Percentiles rank a stretch among this genome's conserved stretches.
Evolutionary conservation across 2,797 vertebrate species (phyloP).

Genomic region (Alosa sapidissima): DNA sequence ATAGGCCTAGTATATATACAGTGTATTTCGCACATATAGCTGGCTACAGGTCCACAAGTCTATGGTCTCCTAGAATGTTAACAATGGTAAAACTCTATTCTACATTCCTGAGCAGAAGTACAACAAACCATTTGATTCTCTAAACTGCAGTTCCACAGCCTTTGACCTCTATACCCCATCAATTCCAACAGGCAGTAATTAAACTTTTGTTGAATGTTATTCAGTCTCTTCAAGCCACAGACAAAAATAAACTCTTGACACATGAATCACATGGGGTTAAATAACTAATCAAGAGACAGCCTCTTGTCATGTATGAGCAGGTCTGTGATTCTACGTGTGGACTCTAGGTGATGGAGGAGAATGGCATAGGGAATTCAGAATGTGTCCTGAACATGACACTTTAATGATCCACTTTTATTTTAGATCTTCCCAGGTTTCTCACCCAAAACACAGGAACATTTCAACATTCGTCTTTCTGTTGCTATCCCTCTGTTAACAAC

Average conservation of each 20-base stretch:
- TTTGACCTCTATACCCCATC: constrained; percentile 33
- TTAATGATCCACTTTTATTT: too few species aligned
- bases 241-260: constrained; percentile 56
- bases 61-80: neutral
- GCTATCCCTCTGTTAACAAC: too few species aligned
- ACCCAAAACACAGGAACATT: too few species aligned
- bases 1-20: neutral
- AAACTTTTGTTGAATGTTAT: constrained; percentile 40
- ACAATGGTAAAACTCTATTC: neutral
- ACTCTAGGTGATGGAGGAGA: neutral
- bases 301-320: neutral
- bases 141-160: constrained; percentile 11
- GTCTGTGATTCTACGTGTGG: neutral
- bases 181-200: constrained; percentile 52
- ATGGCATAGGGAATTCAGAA: neutral
- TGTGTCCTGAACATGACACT: neutral
- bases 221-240: constrained; percentile 48
- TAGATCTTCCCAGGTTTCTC: too few species aligned
- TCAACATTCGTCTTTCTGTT: too few species aligned
- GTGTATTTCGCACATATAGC: neutral
- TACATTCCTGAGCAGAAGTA: constrained; percentile 29
- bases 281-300: neutral
- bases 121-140: constrained; percentile 32
- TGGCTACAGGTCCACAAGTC: neutral
- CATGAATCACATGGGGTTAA: constrained; percentile 10